Conservation (phyloP, 2,888 invertebrate species). For the Matsumyia berberina region DNA sequence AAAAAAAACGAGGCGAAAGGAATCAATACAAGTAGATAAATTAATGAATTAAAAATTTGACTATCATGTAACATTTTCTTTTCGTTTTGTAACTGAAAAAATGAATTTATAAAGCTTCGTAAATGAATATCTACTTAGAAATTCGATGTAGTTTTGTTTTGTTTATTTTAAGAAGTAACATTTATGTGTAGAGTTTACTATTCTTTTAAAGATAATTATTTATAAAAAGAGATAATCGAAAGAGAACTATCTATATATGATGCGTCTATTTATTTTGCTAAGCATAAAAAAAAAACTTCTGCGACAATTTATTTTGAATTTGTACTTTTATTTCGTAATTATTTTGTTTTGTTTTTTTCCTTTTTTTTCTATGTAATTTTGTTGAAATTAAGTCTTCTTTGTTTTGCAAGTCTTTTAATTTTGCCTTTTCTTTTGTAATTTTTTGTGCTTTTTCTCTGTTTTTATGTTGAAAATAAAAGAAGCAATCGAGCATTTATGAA, state of each 20-base stretch:
- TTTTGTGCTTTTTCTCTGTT: conserved; percentile 38
- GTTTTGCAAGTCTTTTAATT: conserved; percentile 5
- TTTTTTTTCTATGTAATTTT: too few relatives aligned
- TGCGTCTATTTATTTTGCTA: conserved; percentile 58
- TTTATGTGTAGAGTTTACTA: conserved; percentile 21
- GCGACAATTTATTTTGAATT: conserved; percentile 31
- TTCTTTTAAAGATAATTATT: conserved; percentile 33
- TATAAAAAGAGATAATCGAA: conserved; percentile 33
- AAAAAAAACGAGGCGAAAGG: background rate
- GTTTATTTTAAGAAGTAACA: conserved; percentile 27
- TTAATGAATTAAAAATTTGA: conserved; percentile 22
- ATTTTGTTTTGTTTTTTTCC: conserved; percentile 17
- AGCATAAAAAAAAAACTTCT: conserved; percentile 20
- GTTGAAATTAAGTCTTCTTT: conserved; percentile 19
- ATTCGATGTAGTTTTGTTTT: conserved; percentile 28
- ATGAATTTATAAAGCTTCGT: background rate
- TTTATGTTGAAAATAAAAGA: conserved; percentile 47
- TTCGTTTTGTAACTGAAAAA: background rate
- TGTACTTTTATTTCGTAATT: conserved; percentile 29
- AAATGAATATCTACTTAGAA: background rate
- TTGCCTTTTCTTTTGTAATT: conserved; percentile 19
- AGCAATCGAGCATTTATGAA: conserved; percentile 40
- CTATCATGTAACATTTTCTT: conserved; percentile 41
- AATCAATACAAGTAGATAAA: conserved; percentile 5
- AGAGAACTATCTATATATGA: conserved; percentile 11